phyloP scores from a whole-genome alignment of 2,888 invertebrate species.

The Acanthopleura granulata region DNA sequence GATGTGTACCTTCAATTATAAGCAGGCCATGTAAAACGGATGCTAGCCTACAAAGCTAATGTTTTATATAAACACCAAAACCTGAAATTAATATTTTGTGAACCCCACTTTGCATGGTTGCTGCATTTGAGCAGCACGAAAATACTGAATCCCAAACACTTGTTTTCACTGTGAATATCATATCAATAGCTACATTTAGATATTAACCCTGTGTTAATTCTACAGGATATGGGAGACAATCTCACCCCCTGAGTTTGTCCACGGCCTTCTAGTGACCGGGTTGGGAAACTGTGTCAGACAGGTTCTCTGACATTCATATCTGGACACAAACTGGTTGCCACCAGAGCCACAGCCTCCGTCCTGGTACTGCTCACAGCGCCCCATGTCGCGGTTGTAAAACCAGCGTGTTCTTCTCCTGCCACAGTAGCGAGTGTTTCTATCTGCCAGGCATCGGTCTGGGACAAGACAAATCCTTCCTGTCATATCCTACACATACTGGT shows the following conservation, averaged over 20 bases:
- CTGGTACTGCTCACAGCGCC: conserved; percentile 10
- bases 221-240: neutral
- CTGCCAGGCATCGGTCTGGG: conserved; percentile 2
- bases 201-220: neutral
- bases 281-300: neutral
- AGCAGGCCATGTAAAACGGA: too few species aligned
- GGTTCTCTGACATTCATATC: conserved; percentile 14
- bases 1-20: too few species aligned
- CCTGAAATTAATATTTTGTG: too few species aligned
- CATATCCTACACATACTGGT: too few species aligned
- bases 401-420: neutral
- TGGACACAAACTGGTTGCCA: conserved; percentile 11
- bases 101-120: too few species aligned
- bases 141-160: too few species aligned
- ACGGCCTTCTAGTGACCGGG: neutral
- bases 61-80: too few species aligned
- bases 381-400: neutral
- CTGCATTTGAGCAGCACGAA: too few species aligned
- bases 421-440: neutral
- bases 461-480: neutral
- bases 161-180: too few species aligned
- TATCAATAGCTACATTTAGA: too few species aligned
- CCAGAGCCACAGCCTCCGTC: conserved; percentile 1
- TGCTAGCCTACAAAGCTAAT: too few species aligned
- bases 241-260: conserved; percentile 14